Conservation (phyloP, 2,113 vertebrate genomes). For the Chiloscyllium plagiosum region DNA sequence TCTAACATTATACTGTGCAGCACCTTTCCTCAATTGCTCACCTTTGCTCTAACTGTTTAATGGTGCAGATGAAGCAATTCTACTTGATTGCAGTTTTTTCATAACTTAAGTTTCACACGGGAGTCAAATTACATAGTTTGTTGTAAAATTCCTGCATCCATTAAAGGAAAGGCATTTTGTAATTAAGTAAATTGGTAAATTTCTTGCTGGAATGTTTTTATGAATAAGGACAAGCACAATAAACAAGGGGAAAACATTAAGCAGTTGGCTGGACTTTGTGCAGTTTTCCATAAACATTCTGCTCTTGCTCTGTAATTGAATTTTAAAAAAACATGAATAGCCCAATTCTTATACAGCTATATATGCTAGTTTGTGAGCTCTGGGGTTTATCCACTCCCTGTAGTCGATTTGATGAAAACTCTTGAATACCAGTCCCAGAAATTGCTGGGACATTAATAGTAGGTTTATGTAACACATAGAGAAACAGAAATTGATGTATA, state of each 20-base stretch:
- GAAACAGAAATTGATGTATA: not conserved
- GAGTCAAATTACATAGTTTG: conserved; percentile 1
- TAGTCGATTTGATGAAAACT: not conserved
- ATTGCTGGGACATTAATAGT: not conserved
- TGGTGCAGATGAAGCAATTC: not conserved
- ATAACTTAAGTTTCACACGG: not conserved
- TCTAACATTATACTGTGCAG: not conserved
- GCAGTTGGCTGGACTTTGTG: not conserved
- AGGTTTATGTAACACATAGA: not conserved
- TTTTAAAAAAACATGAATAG: not conserved
- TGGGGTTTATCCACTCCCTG: not conserved
- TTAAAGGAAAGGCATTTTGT: not conserved
- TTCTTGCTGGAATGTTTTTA: not conserved
- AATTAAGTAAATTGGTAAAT: not conserved
- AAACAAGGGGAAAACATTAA: not conserved
- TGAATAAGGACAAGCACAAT: not conserved
- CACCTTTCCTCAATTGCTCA: not conserved
- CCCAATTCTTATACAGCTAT: not conserved
- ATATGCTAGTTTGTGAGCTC: not conserved
- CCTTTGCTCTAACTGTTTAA: not conserved
- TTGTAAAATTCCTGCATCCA: not conserved
- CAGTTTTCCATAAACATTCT: not conserved
- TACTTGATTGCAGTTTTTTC: not conserved
- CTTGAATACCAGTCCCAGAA: not conserved
- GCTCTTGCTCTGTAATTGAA: not conserved